Conservation (phyloP, 2,888 invertebrate species). For the Rhagonycha fulva region DNA sequence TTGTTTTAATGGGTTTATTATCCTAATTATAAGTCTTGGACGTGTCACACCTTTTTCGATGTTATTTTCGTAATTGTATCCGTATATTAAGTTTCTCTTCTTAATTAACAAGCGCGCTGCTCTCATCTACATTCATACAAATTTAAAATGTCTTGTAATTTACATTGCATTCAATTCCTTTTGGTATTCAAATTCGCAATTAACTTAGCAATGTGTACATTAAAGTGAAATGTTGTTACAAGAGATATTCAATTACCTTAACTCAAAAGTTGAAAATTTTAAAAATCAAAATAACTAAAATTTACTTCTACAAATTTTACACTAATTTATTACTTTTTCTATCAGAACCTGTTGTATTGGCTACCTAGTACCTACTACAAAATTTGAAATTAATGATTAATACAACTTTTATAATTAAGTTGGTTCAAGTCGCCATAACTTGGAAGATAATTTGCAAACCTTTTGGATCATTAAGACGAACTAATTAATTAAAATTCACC, state of each 20-base stretch:
- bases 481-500: not conserved
- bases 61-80: conserved; percentile 24
- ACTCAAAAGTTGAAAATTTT: not conserved
- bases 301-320: not conserved
- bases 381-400: not conserved
- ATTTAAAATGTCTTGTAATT: conserved; percentile 23
- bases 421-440: not conserved
- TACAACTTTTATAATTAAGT: not conserved
- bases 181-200: conserved; percentile 35
- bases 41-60: conserved; percentile 27
- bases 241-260: conserved; percentile 25
- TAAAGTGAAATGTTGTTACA: conserved; percentile 26
- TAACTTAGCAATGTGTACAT: conserved; percentile 24
- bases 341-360: not conserved
- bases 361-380: too few relatives aligned
- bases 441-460: not conserved
- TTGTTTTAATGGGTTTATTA: conserved; percentile 27
- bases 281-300: not conserved
- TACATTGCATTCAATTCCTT: conserved; percentile 29
- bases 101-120: conserved; percentile 20
- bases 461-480: not conserved
- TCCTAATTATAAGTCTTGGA: conserved; percentile 25
- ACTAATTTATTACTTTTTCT: not conserved
- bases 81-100: conserved; percentile 26
- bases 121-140: conserved; percentile 16